Base-by-base conservation (phyloP, 2,113 vertebrate genomes). In the Hiodon tergisus region DNA sequence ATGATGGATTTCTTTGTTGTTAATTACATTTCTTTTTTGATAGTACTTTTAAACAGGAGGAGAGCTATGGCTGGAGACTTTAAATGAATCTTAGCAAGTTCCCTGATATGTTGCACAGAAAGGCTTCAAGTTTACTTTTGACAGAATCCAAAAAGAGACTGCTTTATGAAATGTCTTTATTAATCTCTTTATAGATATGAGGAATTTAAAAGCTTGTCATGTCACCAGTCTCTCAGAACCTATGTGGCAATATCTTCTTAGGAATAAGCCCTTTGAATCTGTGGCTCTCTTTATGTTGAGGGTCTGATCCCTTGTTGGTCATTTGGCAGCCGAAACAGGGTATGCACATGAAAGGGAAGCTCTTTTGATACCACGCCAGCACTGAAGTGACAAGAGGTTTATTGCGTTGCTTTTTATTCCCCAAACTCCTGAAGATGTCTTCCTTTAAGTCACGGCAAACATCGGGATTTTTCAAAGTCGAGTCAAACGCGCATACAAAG, bases 191-290 rank as follows among this genome's bases (percentile, higher is more conserved):
- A 47, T 65, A 47, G 63, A 74, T 65, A 75, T 14, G 46, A 62
- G 31, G 52, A 50, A 46, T 68, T 13, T 14, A 50, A 58, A 14
- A 58, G 54, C 63, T 67, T 74, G 47, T n/a, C 65, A 53, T 58
- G 47, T 68, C 54, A 51, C 53, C 53, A 57, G 63, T 59, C 55
- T 75, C 53, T 58, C 3, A n/a, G 11, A 10, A 47, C n/a, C 9
- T 53, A 71, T 71, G 57, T 76, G 67, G 47, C 5, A 31, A 50
- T 11, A 61, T 69, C 31, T 55, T 76, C 58, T 76, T 47, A 8
- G 52, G 6, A 76, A 16, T 57, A 76, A 76, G 71, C 60, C 31
- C 5, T 9, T 61, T 69, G 60, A 76, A 63, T 62, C 59, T 13
- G 31, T 71, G 52, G 4, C n/a, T 2, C n/a, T 57, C 51, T 75